Evolutionary conservation across 2,888 invertebrate species (phyloP), one percentile per base, ranked within the genome.

Genomic region (Pristionchus fissidentatus): DNA sequence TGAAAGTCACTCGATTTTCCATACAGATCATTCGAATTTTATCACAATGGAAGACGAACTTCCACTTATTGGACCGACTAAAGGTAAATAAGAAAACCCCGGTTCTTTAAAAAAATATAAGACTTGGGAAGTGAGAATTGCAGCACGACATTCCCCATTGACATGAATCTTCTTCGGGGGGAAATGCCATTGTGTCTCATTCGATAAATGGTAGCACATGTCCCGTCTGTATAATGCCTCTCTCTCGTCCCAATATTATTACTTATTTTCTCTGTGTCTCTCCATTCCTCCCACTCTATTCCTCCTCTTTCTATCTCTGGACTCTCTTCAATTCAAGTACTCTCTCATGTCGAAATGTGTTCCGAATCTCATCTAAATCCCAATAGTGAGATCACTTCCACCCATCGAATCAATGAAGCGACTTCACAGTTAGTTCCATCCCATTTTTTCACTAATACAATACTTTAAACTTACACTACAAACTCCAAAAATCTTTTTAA

Each of bases 281-380:
- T 78, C 38, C 38, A 41, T 55, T 55, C 41, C 22, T 60, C 19
- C 78, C 78, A 13, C 46, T 75, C 43, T 10, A 75, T 75, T 19
- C 49, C 43, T 7, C 75, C 19, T 66, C 66, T 66, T 41, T n/a
- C 32, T 66, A 19, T 22, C 66, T 66, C 66, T 66, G 2, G 0
- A 0, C 75, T 75, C 75, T 75, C 75, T 43, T 29, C 29, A 29
- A 43, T 41, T 41, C 32, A 29, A 38, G 19, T 41, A n/a, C 32
- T 66, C 66, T 66, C 38, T 38, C 38, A 29, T 38, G 35, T 38
- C 66, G 38, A 66, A 66, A 66, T 66, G 66, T 66, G 66, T 66
- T 66, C 66, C 66, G 66, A 66, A 66, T 66, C 66, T 38, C 38
- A 41, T 38, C 35, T 49, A 49, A 49, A 15, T 49, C 19, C 52